phyloP scores from a whole-genome alignment of 2,888 invertebrate species.

The Tetragonisca angustula region DNA sequence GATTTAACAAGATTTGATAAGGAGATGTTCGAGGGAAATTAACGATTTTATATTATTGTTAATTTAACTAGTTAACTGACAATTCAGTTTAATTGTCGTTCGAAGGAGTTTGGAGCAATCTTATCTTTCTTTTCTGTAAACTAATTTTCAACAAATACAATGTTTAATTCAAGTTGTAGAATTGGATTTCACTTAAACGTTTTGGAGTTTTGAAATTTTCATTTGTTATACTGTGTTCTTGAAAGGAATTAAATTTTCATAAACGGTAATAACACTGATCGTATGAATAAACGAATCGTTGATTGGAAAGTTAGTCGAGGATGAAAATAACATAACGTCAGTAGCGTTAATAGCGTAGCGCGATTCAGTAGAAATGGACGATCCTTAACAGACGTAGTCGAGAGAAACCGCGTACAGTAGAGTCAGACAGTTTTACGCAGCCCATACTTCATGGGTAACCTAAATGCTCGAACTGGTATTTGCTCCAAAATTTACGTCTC shows the following conservation, averaged over 20 bases:
- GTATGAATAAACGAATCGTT: not conserved
- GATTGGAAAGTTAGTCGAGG: not conserved
- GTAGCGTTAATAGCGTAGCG: not conserved
- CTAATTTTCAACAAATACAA: not conserved
- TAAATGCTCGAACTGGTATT: not conserved
- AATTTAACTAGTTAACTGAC: no score
- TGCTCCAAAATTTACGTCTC: not conserved
- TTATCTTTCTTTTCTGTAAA: not conserved
- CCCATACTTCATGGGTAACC: not conserved
- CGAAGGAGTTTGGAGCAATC: not conserved
- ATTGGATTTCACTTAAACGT: not conserved
- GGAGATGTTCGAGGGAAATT: no score
- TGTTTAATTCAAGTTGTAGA: no score
- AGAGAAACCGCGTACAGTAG: conserved; percentile 5
- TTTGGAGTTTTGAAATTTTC: not conserved
- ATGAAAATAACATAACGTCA: not conserved
- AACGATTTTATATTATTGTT: no score
- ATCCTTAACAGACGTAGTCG: no score
- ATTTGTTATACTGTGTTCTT: not conserved
- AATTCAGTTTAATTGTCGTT: not conserved
- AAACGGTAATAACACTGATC: not conserved
- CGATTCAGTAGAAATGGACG: conserved; percentile 12
- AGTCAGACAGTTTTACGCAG: not conserved
- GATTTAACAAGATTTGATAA: not conserved
- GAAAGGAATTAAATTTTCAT: not conserved